phyloP scores from a whole-genome alignment of 2,888 invertebrate genomes.

The Loripinus fragilis region DNA sequence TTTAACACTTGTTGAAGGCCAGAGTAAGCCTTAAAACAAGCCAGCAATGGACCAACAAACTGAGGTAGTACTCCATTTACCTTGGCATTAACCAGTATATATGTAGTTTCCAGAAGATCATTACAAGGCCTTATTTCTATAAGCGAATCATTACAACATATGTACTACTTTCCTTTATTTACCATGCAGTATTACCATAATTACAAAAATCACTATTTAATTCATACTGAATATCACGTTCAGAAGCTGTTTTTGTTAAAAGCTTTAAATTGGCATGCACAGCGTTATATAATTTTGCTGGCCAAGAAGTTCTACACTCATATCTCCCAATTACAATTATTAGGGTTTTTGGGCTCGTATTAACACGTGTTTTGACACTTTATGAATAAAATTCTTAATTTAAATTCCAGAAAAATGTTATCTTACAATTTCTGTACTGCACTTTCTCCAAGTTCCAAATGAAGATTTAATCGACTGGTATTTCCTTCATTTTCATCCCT shows the following conservation, averaged over 20 bases:
- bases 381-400: background rate
- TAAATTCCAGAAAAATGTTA: background rate
- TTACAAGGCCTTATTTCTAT: background rate
- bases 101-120: slow-evolving; percentile 9
- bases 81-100: slow-evolving; percentile 18
- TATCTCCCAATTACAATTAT: slow-evolving; percentile 12
- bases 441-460: background rate
- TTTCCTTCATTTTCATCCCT: slow-evolving; percentile 10
- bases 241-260: background rate
- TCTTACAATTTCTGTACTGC: background rate
- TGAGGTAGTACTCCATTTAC: background rate
- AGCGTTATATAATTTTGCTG: background rate
- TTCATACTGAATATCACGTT: background rate
- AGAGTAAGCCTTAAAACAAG: background rate
- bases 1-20: background rate
- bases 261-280: slow-evolving; percentile 3
- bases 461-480: background rate
- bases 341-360: background rate
- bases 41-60: slow-evolving; percentile 5
- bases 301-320: background rate
- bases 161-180: background rate
- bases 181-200: background rate
- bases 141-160: background rate
- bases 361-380: background rate
- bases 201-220: slow-evolving; percentile 18